Conservation (phyloP, 2,888 invertebrate species). For the Aproaerema taeniolella region DNA sequence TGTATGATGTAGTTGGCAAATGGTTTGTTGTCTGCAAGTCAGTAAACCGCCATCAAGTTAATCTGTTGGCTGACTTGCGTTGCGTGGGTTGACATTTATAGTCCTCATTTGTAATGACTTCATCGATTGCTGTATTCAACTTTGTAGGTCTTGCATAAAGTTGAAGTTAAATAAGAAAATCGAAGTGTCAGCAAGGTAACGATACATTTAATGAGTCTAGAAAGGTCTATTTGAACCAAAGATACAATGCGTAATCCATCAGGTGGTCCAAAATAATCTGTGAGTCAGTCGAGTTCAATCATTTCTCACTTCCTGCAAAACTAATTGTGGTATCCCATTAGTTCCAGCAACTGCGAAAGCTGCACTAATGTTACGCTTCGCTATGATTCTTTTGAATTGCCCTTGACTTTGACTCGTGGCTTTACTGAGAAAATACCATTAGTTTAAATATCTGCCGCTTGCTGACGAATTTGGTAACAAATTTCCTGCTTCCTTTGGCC, state of each 20-base stretch:
- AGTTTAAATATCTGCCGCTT: conserved; percentile 2
- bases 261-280: conserved; percentile 4
- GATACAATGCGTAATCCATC: not conserved
- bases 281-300: conserved; percentile 58
- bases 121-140: conserved; percentile 49
- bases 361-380: conserved; percentile 37
- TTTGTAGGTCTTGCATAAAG: conserved; percentile 23
- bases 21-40: conserved; percentile 15
- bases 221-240: too few relatives aligned
- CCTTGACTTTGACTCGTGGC: conserved; percentile 25
- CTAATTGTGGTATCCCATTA: conserved; percentile 62
- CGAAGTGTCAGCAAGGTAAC: too few relatives aligned
- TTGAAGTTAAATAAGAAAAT: too few relatives aligned
- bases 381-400: conserved; percentile 33
- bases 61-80: conserved; percentile 38
- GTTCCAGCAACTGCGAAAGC: conserved; percentile 59
- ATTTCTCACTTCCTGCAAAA: conserved; percentile 62
- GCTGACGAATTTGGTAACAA: conserved; percentile 12
- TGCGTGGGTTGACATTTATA: conserved; percentile 63
- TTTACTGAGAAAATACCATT: conserved; percentile 12
- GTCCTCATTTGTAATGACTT: conserved; percentile 62
- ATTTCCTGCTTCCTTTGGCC: conserved; percentile 38
- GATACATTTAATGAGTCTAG: too few relatives aligned
- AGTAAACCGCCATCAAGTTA: conserved; percentile 40
- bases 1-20: not conserved